Conservation (phyloP, 2,113 vertebrate species). For the Morone chrysops region DNA sequence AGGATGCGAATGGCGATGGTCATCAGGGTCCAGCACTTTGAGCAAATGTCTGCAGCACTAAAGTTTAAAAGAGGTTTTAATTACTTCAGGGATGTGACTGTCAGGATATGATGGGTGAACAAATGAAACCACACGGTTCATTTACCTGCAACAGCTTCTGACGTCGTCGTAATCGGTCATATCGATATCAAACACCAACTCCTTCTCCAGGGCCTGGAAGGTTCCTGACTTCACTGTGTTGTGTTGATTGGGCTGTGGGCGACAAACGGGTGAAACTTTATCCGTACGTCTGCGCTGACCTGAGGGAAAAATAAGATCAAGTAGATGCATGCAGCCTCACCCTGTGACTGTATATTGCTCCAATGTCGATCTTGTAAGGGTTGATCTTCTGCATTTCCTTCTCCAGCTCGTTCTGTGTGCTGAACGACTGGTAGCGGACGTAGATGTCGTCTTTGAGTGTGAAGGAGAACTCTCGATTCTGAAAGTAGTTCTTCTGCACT, state of each 20-base stretch:
- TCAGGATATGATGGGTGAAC: background rate
- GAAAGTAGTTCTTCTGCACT: slow-evolving; percentile 94
- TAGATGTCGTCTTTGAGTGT: slow-evolving; percentile 96
- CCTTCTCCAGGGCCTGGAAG: slow-evolving; percentile 96
- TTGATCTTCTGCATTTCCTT: slow-evolving; percentile 95
- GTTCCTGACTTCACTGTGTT: slow-evolving; percentile 92
- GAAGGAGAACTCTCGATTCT: slow-evolving; percentile 96
- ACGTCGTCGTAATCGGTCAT: slow-evolving; percentile 99
- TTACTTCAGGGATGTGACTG: background rate
- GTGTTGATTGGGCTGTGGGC: slow-evolving; percentile 90
- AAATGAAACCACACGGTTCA: background rate
- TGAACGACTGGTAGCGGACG: slow-evolving; percentile 95
- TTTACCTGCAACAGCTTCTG: slow-evolving; percentile 94
- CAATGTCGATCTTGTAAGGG: slow-evolving; percentile 96
- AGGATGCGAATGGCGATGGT: slow-evolving; percentile 93
- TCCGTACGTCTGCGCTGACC: background rate
- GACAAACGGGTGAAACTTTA: slow-evolving; percentile 10
- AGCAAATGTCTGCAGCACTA: slow-evolving; percentile 95
- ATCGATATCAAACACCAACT: slow-evolving; percentile 98
- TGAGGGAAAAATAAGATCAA: background rate
- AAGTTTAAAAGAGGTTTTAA: background rate
- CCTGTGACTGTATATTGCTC: slow-evolving; percentile 94
- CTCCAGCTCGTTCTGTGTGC: slow-evolving; percentile 91
- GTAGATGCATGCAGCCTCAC: slow-evolving; percentile 72
- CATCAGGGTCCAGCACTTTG: slow-evolving; percentile 97